Evolutionary conservation across 2,888 invertebrate species (phyloP).

Genomic region (Frankliniella fusca): DNA sequence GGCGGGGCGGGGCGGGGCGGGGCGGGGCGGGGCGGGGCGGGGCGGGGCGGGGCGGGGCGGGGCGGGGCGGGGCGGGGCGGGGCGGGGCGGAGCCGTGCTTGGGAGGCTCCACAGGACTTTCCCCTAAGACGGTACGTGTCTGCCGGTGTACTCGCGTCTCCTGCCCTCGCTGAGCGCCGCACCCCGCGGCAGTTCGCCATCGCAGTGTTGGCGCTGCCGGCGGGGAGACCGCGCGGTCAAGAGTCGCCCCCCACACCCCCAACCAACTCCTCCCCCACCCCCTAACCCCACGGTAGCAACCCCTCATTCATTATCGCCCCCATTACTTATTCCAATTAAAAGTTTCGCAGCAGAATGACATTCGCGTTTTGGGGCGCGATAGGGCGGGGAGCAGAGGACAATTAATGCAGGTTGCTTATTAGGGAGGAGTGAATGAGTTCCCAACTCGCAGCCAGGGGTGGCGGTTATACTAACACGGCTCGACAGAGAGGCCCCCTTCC

Average conservation of each 20-base stretch:
- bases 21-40: neutral
- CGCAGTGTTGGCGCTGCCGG: no score
- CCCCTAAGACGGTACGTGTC: no score
- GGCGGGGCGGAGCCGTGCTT: neutral
- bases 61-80: neutral
- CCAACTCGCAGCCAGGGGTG: no score
- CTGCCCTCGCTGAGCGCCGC: no score
- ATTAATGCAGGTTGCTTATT: conserved; percentile 8
- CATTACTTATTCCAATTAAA: conserved; percentile 25
- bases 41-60: neutral
- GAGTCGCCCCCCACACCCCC: neutral
- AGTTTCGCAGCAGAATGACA: conserved; percentile 10
- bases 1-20: no score
- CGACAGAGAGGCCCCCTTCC: no score
- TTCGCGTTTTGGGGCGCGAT: conserved; percentile 6
- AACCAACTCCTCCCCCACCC: neutral
- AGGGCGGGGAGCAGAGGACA: neutral
- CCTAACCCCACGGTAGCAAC: neutral
- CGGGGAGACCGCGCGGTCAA: neutral
- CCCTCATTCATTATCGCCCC: neutral
- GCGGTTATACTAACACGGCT: no score
- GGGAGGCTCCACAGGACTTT: no score
- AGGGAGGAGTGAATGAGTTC: no score
- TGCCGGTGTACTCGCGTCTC: no score
- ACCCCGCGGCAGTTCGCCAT: no score